Percentiles rank a stretch among this genome's conserved stretches.
phyloP scores from a whole-genome alignment of 2,113 vertebrate species.

The Numenius arquata region DNA sequence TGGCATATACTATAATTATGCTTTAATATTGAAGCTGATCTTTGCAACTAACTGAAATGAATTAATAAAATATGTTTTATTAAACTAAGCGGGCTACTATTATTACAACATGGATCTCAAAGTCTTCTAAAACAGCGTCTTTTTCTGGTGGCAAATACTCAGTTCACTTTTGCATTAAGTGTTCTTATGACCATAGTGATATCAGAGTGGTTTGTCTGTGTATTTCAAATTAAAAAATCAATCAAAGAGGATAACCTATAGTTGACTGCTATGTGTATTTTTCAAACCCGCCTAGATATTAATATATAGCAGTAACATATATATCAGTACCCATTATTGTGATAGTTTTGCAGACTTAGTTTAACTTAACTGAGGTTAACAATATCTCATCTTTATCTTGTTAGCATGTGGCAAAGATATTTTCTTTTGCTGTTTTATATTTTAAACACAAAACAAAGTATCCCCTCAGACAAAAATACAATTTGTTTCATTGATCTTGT shows the following conservation, averaged over 20 bases:
- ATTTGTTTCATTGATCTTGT: background rate
- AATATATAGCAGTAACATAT: background rate
- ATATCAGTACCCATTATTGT: background rate
- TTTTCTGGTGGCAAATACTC: background rate
- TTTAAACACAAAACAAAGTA: background rate
- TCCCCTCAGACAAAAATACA: background rate
- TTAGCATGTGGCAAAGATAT: background rate
- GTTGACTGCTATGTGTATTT: background rate
- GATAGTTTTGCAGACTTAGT: background rate
- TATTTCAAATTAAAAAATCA: background rate
- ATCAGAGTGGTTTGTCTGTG: background rate
- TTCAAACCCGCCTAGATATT: background rate
- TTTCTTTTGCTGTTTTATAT: background rate
- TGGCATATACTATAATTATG: background rate
- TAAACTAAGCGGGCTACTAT: background rate
- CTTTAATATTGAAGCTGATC: background rate
- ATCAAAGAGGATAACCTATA: background rate
- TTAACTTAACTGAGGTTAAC: background rate
- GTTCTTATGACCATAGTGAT: background rate
- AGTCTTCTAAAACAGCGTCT: background rate
- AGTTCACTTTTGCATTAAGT: background rate
- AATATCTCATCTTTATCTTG: background rate
- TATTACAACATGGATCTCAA: background rate
- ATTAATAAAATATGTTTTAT: background rate
- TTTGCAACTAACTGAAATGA: background rate